Evolutionary conservation across 2,888 invertebrate genomes (phyloP), one percentile per base, ranked within the genome.

Genomic region (Deilephila elpenor): DNA sequence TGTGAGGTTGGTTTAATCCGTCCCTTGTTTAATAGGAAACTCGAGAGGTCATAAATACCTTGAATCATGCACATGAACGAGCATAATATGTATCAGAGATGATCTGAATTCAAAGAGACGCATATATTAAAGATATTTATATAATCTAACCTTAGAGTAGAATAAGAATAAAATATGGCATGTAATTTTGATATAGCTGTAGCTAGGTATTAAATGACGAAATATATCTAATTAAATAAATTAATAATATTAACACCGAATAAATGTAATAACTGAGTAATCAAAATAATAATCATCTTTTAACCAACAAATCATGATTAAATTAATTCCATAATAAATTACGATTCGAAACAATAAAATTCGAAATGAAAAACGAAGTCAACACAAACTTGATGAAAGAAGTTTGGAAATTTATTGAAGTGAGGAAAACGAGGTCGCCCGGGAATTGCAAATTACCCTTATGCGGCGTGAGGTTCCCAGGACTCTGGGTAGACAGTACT

Each of bases 361-460:
- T 17, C 17, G 56, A n/a, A 3, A 17, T 56, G 56, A 56, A 56
- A n/a, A 56, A 56, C 19, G 56, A 56, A 17, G 56, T 56, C 56
- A 56, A 56, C n/a, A 56, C 56, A 56, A 56, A 56, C 56, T 56
- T 56, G 17, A 56, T 56, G 56, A 56, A 56, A 56, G 56, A 56
- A 56, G 5, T 56, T 56, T n/a, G 5, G 5, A n/a, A 56, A 56
- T 19, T 56, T n/a, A 56, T 56, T n/a, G 56, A 56, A 56, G 19
- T 56, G 56, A 56, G n/a, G 56, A 56, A 56, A 25, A 56, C n/a
- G 56, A n/a, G 56, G 56, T 17, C 56, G 56, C 19, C 56, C 19
- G 56, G 56, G 44, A 84, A 87, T 89, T 87, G 88, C 84, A 89
- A 89, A 90, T 90, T 87, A 89, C 85, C 79, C 81, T 76, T 67